Percentiles rank a stretch among this genome's conserved stretches.
Conservation (phyloP, 2,888 invertebrate genomes). For the Agrilus cyanescens region DNA sequence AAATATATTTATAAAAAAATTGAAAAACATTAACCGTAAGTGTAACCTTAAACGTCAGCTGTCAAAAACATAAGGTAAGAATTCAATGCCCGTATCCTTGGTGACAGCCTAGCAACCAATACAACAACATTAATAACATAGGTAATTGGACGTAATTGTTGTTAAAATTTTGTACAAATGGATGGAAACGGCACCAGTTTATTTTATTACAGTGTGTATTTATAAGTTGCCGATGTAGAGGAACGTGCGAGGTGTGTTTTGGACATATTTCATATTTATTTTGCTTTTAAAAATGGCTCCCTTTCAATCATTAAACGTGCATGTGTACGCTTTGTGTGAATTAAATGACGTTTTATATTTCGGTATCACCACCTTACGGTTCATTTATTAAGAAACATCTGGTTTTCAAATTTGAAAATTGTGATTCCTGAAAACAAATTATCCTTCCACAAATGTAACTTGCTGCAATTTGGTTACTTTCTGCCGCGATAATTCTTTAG, state of each 20-base stretch:
- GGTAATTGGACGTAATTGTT: slow-evolving; percentile 28
- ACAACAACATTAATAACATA: slow-evolving; percentile 38
- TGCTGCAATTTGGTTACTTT: slow-evolving; percentile 8
- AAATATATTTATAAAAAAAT: no score
- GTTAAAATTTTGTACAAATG: slow-evolving; percentile 11
- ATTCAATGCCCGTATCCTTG: slow-evolving; percentile 36
- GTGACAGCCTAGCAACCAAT: slow-evolving; percentile 39
- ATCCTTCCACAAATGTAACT: neutral
- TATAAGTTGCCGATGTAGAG: slow-evolving; percentile 10
- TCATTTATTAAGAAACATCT: no score
- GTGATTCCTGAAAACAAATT: no score
- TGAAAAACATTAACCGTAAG: no score
- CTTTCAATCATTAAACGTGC: slow-evolving; percentile 1
- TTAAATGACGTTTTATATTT: neutral
- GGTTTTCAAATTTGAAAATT: no score
- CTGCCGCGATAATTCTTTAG: neutral
- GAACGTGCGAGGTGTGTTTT: slow-evolving; percentile 12
- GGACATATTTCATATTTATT: slow-evolving; percentile 18
- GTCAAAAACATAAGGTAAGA: slow-evolving; percentile 29
- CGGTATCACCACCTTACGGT: no score
- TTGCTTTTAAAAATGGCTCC: slow-evolving; percentile 27
- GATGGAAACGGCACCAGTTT: slow-evolving; percentile 7
- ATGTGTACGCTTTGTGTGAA: neutral
- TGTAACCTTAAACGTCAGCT: slow-evolving; percentile 19
- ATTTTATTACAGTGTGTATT: slow-evolving; percentile 9